Percentiles rank a stretch among this genome's conserved stretches.
Evolutionary conservation across 2,888 invertebrate genomes (phyloP).

Genomic region (Adineta ricciae): DNA sequence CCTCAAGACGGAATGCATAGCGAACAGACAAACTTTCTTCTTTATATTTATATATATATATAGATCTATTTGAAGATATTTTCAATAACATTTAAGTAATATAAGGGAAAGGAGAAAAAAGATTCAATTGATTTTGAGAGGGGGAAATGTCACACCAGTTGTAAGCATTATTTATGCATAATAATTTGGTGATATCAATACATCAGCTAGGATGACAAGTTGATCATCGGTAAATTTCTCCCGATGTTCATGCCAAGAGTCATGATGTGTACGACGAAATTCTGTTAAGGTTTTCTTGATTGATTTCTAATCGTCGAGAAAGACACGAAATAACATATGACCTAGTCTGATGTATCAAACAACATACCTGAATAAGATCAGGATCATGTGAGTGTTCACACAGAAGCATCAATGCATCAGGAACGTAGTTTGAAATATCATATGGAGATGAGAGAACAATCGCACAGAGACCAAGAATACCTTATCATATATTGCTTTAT

Average conservation of each 20-base stretch:
- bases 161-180: slow-evolving; percentile 57
- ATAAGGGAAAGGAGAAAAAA: too few species aligned
- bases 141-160: not conserved
- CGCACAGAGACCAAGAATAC: slow-evolving; percentile 75
- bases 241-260: slow-evolving; percentile 79
- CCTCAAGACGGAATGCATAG: too few species aligned
- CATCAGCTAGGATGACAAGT: slow-evolving; percentile 69
- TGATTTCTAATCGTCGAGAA: slow-evolving; percentile 59
- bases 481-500: slow-evolving; percentile 43
- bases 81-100: too few species aligned
- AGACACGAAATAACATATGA: not conserved
- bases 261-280: slow-evolving; percentile 81
- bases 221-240: slow-evolving; percentile 78
- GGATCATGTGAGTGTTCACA: slow-evolving; percentile 73
- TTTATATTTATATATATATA: too few species aligned
- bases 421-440: slow-evolving; percentile 66
- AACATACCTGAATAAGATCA: slow-evolving; percentile 70
- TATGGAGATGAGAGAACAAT: slow-evolving; percentile 79
- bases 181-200: slow-evolving; percentile 79
- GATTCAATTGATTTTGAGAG: too few species aligned
- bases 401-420: slow-evolving; percentile 68
- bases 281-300: slow-evolving; percentile 74
- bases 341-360: not conserved
- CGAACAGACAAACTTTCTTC: not conserved
- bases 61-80: too few species aligned